phyloP scores from a whole-genome alignment of 2,113 vertebrate genomes.

The Carassius carassius region DNA sequence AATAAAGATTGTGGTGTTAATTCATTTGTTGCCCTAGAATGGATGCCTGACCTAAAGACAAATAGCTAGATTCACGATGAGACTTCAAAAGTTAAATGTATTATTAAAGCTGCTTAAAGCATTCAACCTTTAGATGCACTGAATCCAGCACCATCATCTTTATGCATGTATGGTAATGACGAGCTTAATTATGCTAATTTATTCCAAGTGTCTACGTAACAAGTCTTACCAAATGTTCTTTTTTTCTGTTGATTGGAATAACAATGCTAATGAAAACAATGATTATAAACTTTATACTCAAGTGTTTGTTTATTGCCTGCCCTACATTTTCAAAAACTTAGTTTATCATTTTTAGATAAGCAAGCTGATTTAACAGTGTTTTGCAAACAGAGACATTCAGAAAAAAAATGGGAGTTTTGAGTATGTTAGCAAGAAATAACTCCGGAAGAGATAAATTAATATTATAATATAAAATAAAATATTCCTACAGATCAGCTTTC shows the following conservation, averaged over 20 bases:
- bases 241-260: constrained; percentile 42
- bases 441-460: neutral
- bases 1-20: constrained; percentile 21
- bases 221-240: constrained; percentile 42
- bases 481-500: neutral
- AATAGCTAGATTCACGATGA: constrained; percentile 1
- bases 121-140: constrained; percentile 55
- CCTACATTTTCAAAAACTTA: constrained; percentile 24
- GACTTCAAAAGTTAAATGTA: constrained; percentile 37
- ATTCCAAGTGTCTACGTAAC: constrained; percentile 45
- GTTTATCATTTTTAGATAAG: neutral
- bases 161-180: constrained; percentile 61
- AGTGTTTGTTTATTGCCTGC: constrained; percentile 19
- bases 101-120: constrained; percentile 41
- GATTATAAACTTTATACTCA: constrained; percentile 27
- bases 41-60: constrained; percentile 15
- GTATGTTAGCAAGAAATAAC: neutral
- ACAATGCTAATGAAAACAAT: constrained; percentile 47
- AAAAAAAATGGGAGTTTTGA: neutral
- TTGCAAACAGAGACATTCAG: constrained; percentile 1
- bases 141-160: constrained; percentile 50
- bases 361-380: neutral
- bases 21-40: constrained; percentile 31
- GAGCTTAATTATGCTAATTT: constrained; percentile 43
- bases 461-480: neutral